Base-by-base conservation (phyloP, 1,140 invertebrate species). In the Phymorhynchus buccinoides region DNA sequence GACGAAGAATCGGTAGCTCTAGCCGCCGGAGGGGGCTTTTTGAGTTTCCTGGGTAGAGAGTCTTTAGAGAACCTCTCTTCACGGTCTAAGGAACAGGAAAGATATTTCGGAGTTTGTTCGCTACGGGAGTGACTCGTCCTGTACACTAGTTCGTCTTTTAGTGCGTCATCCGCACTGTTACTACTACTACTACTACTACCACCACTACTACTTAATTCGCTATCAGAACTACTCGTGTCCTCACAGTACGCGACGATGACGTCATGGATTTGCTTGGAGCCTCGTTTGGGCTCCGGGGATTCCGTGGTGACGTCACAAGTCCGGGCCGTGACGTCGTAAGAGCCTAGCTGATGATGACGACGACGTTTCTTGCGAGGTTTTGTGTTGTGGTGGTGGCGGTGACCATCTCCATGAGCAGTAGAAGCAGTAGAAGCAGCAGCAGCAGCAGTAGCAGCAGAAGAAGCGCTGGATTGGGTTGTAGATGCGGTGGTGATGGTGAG, bases 181-280 rank as follows among this genome's bases (percentile, higher is more conserved):
- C 78, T 52, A 42, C 78, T 80, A 41, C 77, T 79, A 22, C 78
- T 52, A 42, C 78, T 80, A 41, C 77, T 79, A 22, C 78, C 35
- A 42, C 78, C n/a, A 41, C 77, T 79, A 22, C 78, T 52, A 42
- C 78, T 80, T 3, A 14, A 32, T 42, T 30, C 35, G 56, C 37
- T 39, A 30, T 27, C 41, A 6, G 39, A 56, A 18, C 66, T 79
- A 22, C 80, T 81, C 0, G 66, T 42, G 30, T 86, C 83, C 1
- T 86, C 73, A 41, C 56, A n/a, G 62, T 86, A 86, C 37, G 87
- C 83, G 56, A 86, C 85, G n/a, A 86, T 75, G 18, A 87, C 87
- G 22, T 86, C 85, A 81, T 78, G 77, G 32, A 86, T 66, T 27
- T 84, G 80, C 78, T 88, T 84, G 48, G 87, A 85, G 68, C 83